phyloP scores from a whole-genome alignment of 2,888 invertebrate genomes.

The Cephonodes hylas region DNA sequence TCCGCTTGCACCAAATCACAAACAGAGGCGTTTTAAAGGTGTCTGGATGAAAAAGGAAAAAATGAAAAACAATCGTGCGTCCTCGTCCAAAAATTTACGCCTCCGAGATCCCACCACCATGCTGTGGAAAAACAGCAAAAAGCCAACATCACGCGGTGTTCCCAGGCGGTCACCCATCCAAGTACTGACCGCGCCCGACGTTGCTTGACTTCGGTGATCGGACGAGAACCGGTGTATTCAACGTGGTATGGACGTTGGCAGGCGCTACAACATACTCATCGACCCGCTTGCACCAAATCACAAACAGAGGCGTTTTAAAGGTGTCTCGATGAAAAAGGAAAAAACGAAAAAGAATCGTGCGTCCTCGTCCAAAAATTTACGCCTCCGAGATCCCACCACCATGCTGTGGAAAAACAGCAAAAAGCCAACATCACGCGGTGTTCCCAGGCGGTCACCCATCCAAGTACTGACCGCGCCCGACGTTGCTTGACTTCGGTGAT shows the following conservation, averaged over 20 bases:
- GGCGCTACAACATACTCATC: too few species aligned
- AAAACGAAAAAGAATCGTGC: too few species aligned
- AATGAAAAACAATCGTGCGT: too few species aligned
- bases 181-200: constrained; percentile 76
- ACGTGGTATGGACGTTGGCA: constrained; percentile 68
- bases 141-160: constrained; percentile 49
- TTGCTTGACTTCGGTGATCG: constrained; percentile 78
- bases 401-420: constrained; percentile 32
- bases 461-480: constrained; percentile 76
- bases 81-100: too few species aligned
- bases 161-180: constrained; percentile 76
- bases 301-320: too few species aligned
- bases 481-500: constrained; percentile 78
- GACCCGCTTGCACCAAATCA: too few species aligned
- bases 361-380: too few species aligned
- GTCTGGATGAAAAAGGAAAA: too few species aligned
- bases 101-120: too few species aligned
- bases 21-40: too few species aligned
- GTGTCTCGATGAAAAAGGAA: too few species aligned
- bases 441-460: constrained; percentile 76
- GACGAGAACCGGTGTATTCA: constrained; percentile 76
- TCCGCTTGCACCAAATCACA: background rate
- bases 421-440: constrained; percentile 66
- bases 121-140: background rate
- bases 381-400: too few species aligned